Conservation (phyloP, 2,888 invertebrate species). For the Sinotaia quadrata region DNA sequence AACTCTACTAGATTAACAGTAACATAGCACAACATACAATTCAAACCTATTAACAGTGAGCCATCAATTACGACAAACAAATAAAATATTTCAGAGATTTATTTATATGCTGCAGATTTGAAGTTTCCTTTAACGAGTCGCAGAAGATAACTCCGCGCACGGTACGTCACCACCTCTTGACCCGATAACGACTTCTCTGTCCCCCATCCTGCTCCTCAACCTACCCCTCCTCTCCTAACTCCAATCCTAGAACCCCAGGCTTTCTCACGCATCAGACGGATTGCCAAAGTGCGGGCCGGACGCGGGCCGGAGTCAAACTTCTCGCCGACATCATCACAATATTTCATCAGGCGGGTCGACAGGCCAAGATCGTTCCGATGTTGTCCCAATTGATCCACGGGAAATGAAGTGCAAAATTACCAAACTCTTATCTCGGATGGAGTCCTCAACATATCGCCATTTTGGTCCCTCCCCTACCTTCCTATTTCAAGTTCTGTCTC, state of each 20-base stretch:
- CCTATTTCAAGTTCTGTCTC: too few relatives aligned
- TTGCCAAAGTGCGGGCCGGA: too few relatives aligned
- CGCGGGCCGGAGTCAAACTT: neutral
- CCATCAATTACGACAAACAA: too few relatives aligned
- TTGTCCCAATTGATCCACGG: constrained; percentile 9
- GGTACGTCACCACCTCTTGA: too few relatives aligned
- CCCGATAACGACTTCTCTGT: neutral
- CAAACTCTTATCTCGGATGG: constrained; percentile 1
- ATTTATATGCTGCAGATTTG: too few relatives aligned
- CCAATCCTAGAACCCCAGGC: neutral
- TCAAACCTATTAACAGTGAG: too few relatives aligned
- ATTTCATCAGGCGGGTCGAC: constrained; percentile 16
- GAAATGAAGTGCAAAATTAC: constrained; percentile 18
- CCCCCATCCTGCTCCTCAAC: neutral
- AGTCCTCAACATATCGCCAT: neutral
- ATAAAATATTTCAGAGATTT: too few relatives aligned
- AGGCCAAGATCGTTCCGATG: constrained; percentile 12
- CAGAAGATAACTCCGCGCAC: too few relatives aligned
- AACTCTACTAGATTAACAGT: too few relatives aligned
- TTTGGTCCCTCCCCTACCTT: neutral
- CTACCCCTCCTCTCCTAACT: neutral
- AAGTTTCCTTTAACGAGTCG: too few relatives aligned
- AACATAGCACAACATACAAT: too few relatives aligned
- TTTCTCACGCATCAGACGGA: neutral
- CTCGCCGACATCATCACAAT: constrained; percentile 13